These are phyloP conservation scores for Helobdella robusta DNA, from an alignment of 2,888 invertebrate species.

Conservation along the genomic window DNA sequence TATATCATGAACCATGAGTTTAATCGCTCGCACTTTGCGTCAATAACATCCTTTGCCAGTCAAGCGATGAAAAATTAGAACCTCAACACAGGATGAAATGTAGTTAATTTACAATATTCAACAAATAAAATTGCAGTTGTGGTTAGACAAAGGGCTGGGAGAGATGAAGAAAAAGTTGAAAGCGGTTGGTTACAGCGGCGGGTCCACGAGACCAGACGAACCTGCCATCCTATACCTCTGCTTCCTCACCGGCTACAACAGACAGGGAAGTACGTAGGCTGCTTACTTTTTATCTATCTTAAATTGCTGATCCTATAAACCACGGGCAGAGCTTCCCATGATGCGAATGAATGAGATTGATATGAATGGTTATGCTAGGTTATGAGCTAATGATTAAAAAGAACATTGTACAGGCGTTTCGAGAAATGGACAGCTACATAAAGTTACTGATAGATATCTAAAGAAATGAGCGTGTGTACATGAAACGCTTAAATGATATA, in stretches of 20 bases:
- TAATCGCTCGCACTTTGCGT: too few species aligned
- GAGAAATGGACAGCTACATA: too few species aligned
- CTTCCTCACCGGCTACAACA: neutral
- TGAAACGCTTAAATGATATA: too few species aligned
- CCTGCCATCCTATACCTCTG: slow-evolving; percentile 1
- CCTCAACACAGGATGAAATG: too few species aligned
- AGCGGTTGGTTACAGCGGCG: neutral
- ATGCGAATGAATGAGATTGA: neutral
- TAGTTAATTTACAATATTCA: too few species aligned
- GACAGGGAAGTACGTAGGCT: neutral
- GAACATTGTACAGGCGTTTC: neutral
- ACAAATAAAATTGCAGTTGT: neutral
- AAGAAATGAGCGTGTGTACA: too few species aligned
- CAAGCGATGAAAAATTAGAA: too few species aligned
- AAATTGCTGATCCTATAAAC: neutral
- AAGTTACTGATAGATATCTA: too few species aligned
- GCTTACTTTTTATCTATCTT: neutral
- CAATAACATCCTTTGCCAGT: too few species aligned
- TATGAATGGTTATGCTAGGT: neutral
- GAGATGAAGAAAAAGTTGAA: slow-evolving; percentile 11
- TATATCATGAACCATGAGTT: too few species aligned
- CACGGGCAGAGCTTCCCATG: neutral
- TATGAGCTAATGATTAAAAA: too few species aligned
- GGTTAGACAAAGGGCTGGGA: neutral
- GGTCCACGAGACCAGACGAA: neutral